phyloP scores from a whole-genome alignment of 2,888 invertebrate species.

The Andrena fulva region DNA sequence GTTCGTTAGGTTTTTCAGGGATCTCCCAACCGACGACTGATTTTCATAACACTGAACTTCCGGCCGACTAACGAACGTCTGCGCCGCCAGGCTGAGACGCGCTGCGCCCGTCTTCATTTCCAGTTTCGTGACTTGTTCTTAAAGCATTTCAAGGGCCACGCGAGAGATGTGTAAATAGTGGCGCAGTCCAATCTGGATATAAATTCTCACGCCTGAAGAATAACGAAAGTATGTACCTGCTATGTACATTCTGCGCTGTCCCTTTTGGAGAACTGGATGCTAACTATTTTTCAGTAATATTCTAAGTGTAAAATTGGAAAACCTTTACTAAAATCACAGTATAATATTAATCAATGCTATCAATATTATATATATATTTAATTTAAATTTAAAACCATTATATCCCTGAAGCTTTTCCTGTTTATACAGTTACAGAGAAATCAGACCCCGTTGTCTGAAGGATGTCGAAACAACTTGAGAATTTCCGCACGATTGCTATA shows the following conservation, averaged over 20 bases:
- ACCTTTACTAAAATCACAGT: too few relatives aligned
- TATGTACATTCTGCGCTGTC: too few relatives aligned
- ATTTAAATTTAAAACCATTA: too few relatives aligned
- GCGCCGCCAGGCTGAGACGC: constrained; percentile 12
- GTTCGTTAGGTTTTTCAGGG: constrained; percentile 73
- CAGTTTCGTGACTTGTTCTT: constrained; percentile 41
- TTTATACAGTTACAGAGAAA: neutral
- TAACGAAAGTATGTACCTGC: too few relatives aligned
- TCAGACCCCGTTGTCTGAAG: neutral
- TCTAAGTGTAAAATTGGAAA: too few relatives aligned
- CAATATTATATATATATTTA: too few relatives aligned
- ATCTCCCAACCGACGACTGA: constrained; percentile 73
- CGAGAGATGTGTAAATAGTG: neutral
- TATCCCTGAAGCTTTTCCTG: too few relatives aligned
- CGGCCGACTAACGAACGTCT: constrained; percentile 83
- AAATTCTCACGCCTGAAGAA: too few relatives aligned
- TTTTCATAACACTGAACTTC: constrained; percentile 83
- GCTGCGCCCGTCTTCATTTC: constrained; percentile 2
- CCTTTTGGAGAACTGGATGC: too few relatives aligned
- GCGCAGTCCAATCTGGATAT: too few relatives aligned
- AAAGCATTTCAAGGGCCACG: neutral
- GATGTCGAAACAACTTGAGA: neutral
- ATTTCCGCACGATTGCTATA: constrained; percentile 3
- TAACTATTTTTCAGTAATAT: too few relatives aligned
- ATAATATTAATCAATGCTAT: too few relatives aligned